Base-by-base conservation (phyloP, 30 jellyfish, hydroid and myxozoan species). In the Chironex yamaguchii region DNA sequence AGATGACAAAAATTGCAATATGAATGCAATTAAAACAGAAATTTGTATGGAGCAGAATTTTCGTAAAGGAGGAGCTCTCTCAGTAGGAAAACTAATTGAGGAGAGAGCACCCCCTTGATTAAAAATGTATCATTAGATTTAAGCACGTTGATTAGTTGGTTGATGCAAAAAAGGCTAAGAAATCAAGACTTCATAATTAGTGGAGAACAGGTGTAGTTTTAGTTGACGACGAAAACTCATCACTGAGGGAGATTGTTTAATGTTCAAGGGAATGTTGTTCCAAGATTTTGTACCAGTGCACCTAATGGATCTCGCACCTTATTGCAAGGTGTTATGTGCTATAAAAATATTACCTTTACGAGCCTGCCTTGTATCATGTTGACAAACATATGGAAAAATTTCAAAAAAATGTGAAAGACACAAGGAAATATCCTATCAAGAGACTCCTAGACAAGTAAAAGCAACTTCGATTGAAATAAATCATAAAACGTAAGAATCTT, bases 291-390 rank as follows among this genome's bases (percentile, higher is more conserved):
- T 74, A 9, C 86, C 86, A 20, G 87, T 63, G 24, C 53, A 75
- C 34, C 87, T 75, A 2, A 75, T 50, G 11, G 67, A 75, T 71
- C 85, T 36, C 49, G 24, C n/a, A 26, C 85, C 85, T 36, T 34
- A 32, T 29, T 71, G 85, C 42, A 42, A 20, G 52, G 87, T 75
- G 34, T 75, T 75, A 75, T 76, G 52, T 4, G 49, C 53, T 62
- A 75, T 50, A 51, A 75, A 75, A 49, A 75, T 75, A 75, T 75
- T 17, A 49, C 87, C 87, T 29, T 75, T 75, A 50, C 34, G 9
- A 75, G 87, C 79, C 87, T 75, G 88, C 52, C 88, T 53, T 27
- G 87, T 49, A 75, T 75, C 77, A 75, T 75, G 34, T 35, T 75
- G 79, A 49, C 32, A 76, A 75, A 75, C 87, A 75, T 53, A 48